Base-by-base conservation (phyloP, 2,113 vertebrate species). In the Cephalopterus ornatus region DNA sequence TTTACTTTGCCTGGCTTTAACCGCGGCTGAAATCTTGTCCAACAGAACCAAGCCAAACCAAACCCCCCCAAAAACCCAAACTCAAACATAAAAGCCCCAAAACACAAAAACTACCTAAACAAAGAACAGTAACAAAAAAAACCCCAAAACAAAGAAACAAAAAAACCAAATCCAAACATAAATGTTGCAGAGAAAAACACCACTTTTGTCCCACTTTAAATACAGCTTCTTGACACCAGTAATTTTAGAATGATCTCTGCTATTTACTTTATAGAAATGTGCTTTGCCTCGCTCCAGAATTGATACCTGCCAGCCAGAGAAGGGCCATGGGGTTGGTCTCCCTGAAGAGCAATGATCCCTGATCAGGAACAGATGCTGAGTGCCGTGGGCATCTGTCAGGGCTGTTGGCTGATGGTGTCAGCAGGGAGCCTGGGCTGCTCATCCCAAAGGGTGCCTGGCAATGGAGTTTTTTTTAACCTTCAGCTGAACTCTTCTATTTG, bases 351-450 rank as follows among this genome's bases (percentile, higher is more conserved):
- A 55, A 2, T 0, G 1, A 14, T 37, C 71, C 70, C 5, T 8
- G 58, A 3, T 6, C 49, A 35, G 87, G 77, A 50, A 3, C 32
- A 73, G 77, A 24, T 1, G 0, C 26, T 0, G 7, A 55, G n/a
- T 19, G 14, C 4, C 3, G 9, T 4, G 7, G 71, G 28, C 35
- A 6, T 10, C 42, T 21, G 4, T 1, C 22, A 16, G 61, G 49
- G 62, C 56, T 10, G 0, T 0, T 18, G 58, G 55, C 30, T 47
- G 37, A 70, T 19, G 11, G 0, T 1, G 2, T 24, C 6, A 2
- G 42, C 55, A 49, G 26, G 24, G 32, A 74, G 8, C 50, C 6
- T 23, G 3, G 35, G 26, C 39, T 17, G 39, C 65, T 33, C 23
- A 0, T 32, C n/a, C 66, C 68, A 33, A 42, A 46, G 12, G 26